Evolutionary conservation across 2,888 invertebrate genomes (phyloP), one percentile per base, ranked within the genome.

Genomic region (Perizoma flavofasciatum): DNA sequence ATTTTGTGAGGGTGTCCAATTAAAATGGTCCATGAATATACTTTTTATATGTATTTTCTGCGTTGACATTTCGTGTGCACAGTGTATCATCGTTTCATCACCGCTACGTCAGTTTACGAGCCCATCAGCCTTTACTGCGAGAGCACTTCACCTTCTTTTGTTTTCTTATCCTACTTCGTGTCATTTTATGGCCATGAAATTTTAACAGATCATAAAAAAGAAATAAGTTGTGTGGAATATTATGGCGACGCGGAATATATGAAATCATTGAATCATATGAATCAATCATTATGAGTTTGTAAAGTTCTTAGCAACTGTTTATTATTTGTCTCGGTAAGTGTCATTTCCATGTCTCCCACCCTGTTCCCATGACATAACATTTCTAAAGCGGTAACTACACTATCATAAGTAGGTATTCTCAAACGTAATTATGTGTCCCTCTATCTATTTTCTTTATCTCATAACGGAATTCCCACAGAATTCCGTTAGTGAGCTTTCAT

Each of bases 61-160:
- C 73, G 77, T 76, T 79, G 81, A 76, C 74, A 78, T 40, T 55
- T 44, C 50, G 49, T 40, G 46, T n/a, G 61, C 47, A 49, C 40
- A 65, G 67, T 22, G 22, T 22, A 22, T 22, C 63, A 83, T 83
- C 81, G 82, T 78, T 81, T 77, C 78, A 77, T 73, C 79, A 75
- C 70, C 68, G 77, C 75, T 70, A 69, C 77, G 75, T 73, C 78
- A 80, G 78, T 87, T 87, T 88, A 88, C 80, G 86, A 86, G 80
- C 82, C 75, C 76, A 77, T 80, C 75, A 75, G 75, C 77, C 77
- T 82, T 86, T 82, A 83, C 81, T 76, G 74, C 77, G 72, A 86
- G 82, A 79, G 79, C 78, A 79, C 85, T 85, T 81, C 73, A 78
- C 78, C 72, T 81, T 77, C 72, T 81, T 79, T 85, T 86, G 78